Evolutionary conservation across 2,888 invertebrate genomes (phyloP).

Genomic region (Dicyrtomina minuta): DNA sequence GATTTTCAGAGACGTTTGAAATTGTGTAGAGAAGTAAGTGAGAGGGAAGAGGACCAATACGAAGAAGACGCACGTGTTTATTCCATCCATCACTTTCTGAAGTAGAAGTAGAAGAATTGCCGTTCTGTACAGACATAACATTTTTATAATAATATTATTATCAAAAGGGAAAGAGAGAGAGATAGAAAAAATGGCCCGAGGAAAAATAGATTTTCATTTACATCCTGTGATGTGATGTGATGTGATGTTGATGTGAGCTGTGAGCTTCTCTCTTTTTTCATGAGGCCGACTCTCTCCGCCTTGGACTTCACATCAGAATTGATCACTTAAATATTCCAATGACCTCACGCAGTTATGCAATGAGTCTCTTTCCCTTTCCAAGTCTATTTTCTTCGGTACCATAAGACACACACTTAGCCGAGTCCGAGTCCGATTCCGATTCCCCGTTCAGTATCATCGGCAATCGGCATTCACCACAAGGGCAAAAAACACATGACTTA

Average conservation of each 20-base stretch:
- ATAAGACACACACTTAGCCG: too few species aligned
- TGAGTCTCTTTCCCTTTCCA: not conserved
- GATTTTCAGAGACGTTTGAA: too few species aligned
- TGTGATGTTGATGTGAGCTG: not conserved
- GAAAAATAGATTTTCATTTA: not conserved
- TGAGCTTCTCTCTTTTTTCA: not conserved
- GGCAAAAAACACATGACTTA: not conserved
- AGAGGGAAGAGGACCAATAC: too few species aligned
- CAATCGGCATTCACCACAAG: not conserved
- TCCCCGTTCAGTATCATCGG: too few species aligned
- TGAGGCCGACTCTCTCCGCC: too few species aligned
- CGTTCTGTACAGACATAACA: too few species aligned
- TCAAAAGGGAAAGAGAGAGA: slow-evolving; percentile 1
- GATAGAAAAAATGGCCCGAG: not conserved
- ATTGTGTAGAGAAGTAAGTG: too few species aligned
- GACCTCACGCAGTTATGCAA: slow-evolving; percentile 24
- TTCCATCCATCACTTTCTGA: slow-evolving; percentile 25
- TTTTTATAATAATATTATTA: too few species aligned
- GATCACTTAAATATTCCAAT: slow-evolving; percentile 34
- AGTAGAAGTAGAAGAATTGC: too few species aligned
- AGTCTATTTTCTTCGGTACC: too few species aligned
- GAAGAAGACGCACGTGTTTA: slow-evolving; percentile 28
- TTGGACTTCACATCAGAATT: slow-evolving; percentile 13
- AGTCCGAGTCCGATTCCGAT: too few species aligned
- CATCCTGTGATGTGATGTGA: too few species aligned